Percentiles rank a stretch among this genome's conserved stretches.
phyloP scores from a whole-genome alignment of 2,113 vertebrate species.

The Diglossa brunneiventris region DNA sequence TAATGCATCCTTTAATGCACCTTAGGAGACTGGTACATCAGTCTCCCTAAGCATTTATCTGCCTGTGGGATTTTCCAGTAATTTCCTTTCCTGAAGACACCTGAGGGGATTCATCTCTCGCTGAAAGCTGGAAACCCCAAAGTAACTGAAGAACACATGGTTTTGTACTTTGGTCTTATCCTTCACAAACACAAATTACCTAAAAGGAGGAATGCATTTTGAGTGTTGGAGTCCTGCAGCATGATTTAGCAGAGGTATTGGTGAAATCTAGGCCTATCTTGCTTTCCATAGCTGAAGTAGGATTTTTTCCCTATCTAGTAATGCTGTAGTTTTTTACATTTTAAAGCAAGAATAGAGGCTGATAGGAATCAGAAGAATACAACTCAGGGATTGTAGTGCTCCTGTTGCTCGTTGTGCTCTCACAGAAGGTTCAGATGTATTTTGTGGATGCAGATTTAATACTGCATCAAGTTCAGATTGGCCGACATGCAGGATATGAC shows the following conservation, averaged over 20 bases:
- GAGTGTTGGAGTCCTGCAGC: neutral
- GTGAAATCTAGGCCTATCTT: neutral
- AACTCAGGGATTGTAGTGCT: rapidly evolving
- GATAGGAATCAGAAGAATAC: neutral
- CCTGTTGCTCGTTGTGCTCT: neutral
- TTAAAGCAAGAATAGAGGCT: neutral
- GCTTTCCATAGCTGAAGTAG: neutral
- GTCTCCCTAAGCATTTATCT: neutral
- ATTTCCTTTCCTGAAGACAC: neutral
- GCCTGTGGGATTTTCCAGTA: rapidly evolving
- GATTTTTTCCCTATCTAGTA: neutral
- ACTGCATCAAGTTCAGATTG: neutral
- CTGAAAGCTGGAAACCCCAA: neutral
- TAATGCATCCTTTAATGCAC: neutral
- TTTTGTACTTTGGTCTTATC: neutral
- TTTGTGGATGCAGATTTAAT: neutral
- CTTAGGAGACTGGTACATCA: neutral
- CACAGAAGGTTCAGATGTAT: neutral
- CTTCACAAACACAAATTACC: neutral
- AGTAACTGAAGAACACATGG: neutral
- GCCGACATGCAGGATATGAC: neutral
- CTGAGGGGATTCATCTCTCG: neutral
- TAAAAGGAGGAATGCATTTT: neutral
- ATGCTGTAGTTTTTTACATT: neutral
- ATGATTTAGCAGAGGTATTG: neutral